These are phyloP conservation scores for Colius striatus DNA, from an alignment of 2,113 vertebrate species.

Conservation along the genomic window DNA sequence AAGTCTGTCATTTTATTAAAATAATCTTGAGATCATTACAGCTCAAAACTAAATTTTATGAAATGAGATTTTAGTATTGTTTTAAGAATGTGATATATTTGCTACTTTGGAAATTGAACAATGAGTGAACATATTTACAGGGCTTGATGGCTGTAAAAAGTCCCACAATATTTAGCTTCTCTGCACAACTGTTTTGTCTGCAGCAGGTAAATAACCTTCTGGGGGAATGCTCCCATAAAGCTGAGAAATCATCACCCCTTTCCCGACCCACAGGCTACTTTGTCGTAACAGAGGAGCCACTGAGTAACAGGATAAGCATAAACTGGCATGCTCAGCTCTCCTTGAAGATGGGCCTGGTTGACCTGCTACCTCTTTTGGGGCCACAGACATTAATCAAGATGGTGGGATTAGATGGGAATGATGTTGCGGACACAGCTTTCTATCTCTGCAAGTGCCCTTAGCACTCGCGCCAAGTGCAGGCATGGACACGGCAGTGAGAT, in stretches of 20 bases:
- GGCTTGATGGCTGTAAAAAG: not conserved
- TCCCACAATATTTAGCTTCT: not conserved
- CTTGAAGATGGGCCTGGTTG: not conserved
- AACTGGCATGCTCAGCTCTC: not conserved
- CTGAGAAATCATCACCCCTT: not conserved
- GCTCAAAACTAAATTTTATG: not conserved
- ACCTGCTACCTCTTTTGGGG: not conserved
- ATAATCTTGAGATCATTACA: not conserved
- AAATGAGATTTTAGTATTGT: not conserved
- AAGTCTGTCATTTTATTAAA: not conserved
- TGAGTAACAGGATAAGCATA: not conserved
- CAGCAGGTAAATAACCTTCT: not conserved
- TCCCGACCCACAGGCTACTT: not conserved
- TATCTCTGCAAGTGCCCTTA: not conserved
- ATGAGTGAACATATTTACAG: not conserved
- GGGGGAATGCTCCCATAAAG: not conserved
- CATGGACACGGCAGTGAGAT: not conserved
- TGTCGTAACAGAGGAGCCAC: not conserved
- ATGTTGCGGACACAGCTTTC: not conserved
- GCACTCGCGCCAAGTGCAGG: rapidly evolving
- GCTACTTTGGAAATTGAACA: not conserved
- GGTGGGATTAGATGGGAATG: not conserved
- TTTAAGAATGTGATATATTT: not conserved
- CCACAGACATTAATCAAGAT: slow-evolving; percentile 15
- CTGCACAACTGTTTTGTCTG: not conserved